A percentile compares a stretch with the other conserved stretches of the same genome.
Evolutionary conservation across 2,888 invertebrate genomes (phyloP).

Genomic region (Gibbula magus): DNA sequence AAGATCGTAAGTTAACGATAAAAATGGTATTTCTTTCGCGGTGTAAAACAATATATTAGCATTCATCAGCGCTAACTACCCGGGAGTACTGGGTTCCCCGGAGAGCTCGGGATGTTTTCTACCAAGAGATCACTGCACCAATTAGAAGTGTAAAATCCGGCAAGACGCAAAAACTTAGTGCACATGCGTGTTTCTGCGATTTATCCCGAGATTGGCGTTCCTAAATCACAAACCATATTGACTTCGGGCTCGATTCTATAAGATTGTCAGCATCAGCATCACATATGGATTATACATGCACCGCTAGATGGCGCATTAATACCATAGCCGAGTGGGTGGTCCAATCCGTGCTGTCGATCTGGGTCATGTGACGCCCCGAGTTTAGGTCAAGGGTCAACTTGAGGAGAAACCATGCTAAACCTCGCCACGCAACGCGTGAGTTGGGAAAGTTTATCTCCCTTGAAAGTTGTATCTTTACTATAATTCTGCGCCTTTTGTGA

Average conservation of each 20-base stretch:
- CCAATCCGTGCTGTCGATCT: neutral
- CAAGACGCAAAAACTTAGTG: neutral
- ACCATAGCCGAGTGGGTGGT: conserved; percentile 6
- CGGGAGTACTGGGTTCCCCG: too few relatives aligned
- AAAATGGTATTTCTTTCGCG: too few relatives aligned
- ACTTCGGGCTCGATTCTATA: neutral
- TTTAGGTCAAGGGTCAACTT: conserved; percentile 1
- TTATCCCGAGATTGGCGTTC: neutral
- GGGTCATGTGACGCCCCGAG: conserved; percentile 20
- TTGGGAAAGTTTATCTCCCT: conserved; percentile 19
- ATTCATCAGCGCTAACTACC: too few relatives aligned
- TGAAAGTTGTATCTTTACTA: neutral
- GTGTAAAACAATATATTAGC: too few relatives aligned
- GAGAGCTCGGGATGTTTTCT: too few relatives aligned
- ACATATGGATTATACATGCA: neutral
- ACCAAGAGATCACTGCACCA: too few relatives aligned
- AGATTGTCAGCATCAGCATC: neutral
- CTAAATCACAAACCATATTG: neutral
- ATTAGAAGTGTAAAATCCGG: too few relatives aligned
- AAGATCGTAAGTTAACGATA: too few relatives aligned
- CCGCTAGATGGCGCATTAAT: conserved; percentile 7
- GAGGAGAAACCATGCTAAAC: conserved; percentile 2
- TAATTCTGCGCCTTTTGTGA: neutral
- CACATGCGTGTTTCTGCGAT: conserved; percentile 7
- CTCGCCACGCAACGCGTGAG: neutral